Conservation (phyloP, 1,140 invertebrate species). For the Solenopsis fugax region DNA sequence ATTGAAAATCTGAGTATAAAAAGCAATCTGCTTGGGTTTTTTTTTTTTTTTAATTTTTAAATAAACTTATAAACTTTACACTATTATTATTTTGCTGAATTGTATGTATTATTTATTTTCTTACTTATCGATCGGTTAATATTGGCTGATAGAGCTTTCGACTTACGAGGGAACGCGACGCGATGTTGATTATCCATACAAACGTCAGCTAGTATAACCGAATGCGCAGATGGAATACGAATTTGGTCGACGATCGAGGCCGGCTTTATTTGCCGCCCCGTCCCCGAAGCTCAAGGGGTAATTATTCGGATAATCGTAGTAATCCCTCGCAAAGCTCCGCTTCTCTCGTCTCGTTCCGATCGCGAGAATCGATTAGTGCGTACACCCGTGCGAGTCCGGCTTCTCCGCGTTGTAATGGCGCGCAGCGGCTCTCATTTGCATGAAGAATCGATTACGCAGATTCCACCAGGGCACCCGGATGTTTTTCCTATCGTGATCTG, state of each 20-base stretch:
- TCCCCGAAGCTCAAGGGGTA: conserved; percentile 75
- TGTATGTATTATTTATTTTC: not conserved
- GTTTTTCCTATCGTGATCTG: conserved; percentile 46
- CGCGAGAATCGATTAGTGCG: conserved; percentile 77
- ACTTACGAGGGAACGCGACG: conserved; percentile 10
- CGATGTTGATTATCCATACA: conserved; percentile 45
- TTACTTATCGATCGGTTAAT: not conserved
- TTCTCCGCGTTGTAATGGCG: conserved; percentile 66
- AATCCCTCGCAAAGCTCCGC: conserved; percentile 79
- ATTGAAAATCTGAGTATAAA: conserved; percentile 6
- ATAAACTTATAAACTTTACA: too few species aligned
- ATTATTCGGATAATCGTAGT: conserved; percentile 85
- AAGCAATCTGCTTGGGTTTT: not conserved
- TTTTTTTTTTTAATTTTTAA: too few species aligned
- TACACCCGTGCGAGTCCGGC: conserved; percentile 65
- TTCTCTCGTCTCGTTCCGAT: conserved; percentile 71
- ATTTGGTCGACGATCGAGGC: conserved; percentile 34
- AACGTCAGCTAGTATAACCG: conserved; percentile 13
- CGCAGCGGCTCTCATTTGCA: conserved; percentile 61
- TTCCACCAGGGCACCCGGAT: not conserved
- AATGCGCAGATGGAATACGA: conserved; percentile 63
- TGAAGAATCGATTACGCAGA: conserved; percentile 61
- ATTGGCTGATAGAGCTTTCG: not conserved
- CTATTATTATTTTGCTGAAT: not conserved
- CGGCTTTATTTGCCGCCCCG: conserved; percentile 64